Conservation (phyloP, 1,140 invertebrate genomes). For the Drosophila miranda region DNA sequence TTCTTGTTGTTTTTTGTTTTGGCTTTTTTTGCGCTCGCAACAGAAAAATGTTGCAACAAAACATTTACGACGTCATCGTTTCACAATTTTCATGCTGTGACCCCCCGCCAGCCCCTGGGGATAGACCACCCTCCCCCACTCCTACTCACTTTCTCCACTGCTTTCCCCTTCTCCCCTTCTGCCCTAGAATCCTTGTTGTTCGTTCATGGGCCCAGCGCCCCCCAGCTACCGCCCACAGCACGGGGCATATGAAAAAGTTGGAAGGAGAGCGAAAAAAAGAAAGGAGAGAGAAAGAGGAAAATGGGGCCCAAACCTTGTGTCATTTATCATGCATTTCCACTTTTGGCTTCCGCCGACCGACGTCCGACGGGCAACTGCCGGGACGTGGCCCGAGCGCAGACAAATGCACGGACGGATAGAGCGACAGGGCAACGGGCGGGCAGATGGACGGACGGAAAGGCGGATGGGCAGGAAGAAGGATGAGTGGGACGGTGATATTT, state of each 20-base stretch:
- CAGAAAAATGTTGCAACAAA: constrained; percentile 73
- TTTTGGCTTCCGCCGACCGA: constrained; percentile 75
- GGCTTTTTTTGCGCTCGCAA: constrained; percentile 7
- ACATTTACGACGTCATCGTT: constrained; percentile 80
- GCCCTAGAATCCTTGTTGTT: constrained; percentile 26
- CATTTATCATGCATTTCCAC: constrained; percentile 81
- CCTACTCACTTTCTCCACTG: background rate
- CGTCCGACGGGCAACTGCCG: constrained; percentile 37
- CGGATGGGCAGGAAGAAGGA: background rate
- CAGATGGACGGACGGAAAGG: constrained; percentile 1
- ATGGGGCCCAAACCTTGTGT: constrained; percentile 64
- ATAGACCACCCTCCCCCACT: background rate
- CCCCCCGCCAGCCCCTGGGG: constrained; percentile 3
- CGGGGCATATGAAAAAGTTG: constrained; percentile 17
- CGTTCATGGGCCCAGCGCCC: constrained; percentile 15
- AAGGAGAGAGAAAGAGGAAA: constrained; percentile 18
- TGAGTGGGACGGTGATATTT: too few species aligned
- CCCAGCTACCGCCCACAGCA: background rate
- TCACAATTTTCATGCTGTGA: constrained; percentile 70
- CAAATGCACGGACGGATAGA: constrained; percentile 43
- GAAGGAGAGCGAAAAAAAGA: background rate
- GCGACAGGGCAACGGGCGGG: constrained; percentile 38
- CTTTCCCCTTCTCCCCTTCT: background rate
- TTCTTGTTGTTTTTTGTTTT: background rate
- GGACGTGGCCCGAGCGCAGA: constrained; percentile 62